These are phyloP conservation scores for Okapia johnstoni DNA, from an alignment of 2,113 vertebrate genomes.

Conservation along the genomic window DNA sequence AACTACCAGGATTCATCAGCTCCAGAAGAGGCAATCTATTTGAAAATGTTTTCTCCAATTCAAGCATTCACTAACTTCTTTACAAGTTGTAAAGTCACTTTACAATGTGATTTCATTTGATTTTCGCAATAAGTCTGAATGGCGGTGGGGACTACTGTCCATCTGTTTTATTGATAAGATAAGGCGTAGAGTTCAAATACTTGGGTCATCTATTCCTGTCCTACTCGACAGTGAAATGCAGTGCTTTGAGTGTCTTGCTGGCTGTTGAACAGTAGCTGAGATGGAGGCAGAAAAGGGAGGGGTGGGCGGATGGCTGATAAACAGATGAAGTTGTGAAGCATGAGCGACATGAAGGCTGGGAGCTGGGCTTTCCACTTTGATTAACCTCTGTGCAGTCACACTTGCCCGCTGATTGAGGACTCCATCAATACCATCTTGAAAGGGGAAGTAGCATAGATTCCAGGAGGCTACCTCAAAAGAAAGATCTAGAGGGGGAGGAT, in stretches of 20 bases:
- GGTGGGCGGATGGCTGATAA: not conserved
- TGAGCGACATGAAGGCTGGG: not conserved
- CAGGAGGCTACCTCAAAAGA: constrained; percentile 28
- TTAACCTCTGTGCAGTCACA: not conserved
- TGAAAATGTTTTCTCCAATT: not conserved
- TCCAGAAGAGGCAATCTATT: not conserved
- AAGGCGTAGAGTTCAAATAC: not conserved
- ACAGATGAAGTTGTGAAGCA: not conserved
- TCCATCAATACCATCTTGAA: constrained; percentile 34
- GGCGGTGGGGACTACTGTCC: not conserved
- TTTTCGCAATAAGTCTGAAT: not conserved
- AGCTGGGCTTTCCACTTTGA: not conserved
- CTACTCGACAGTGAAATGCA: not conserved
- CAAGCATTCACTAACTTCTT: not conserved
- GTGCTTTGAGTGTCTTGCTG: not conserved
- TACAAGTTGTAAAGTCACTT: constrained; percentile 10
- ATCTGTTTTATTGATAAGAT: not conserved
- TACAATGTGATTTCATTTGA: not conserved
- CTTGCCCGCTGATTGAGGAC: not conserved
- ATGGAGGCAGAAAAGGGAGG: not conserved
- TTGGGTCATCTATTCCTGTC: not conserved
- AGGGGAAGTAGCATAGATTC: not conserved
- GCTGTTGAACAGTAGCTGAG: not conserved
- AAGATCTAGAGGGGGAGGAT: constrained; percentile 27
- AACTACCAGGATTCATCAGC: not conserved